Conservation (phyloP, 53 echinoderm and acorn worm species). For the Hippasteria phrygiana region DNA sequence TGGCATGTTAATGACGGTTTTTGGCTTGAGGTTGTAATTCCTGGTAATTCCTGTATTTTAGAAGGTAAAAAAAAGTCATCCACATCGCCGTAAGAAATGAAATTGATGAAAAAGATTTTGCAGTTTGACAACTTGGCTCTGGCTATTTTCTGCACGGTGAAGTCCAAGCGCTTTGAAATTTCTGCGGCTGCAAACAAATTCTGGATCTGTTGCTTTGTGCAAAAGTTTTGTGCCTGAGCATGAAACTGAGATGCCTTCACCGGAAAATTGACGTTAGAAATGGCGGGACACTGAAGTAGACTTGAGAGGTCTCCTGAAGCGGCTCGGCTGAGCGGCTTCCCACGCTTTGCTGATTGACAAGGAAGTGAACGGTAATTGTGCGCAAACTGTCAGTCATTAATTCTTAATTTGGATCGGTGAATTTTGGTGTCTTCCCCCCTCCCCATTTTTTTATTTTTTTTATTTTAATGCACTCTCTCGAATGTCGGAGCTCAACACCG, state of each 20-base stretch:
- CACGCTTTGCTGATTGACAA: conserved; percentile 27
- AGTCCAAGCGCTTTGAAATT: too few relatives aligned
- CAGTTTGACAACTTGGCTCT: too few relatives aligned
- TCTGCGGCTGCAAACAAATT: too few relatives aligned
- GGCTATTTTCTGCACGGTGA: too few relatives aligned
- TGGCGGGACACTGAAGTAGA: background rate
- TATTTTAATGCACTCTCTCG: conserved; percentile 1
- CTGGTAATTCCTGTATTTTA: too few relatives aligned
- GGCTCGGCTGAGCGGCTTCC: background rate
- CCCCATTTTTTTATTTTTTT: background rate
- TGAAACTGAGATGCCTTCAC: too few relatives aligned
- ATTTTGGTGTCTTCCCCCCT: background rate
- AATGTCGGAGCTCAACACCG: conserved; percentile 13
- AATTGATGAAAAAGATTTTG: too few relatives aligned
- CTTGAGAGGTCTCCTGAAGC: background rate
- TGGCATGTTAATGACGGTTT: too few relatives aligned
- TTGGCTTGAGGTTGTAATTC: too few relatives aligned
- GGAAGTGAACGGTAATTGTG: conserved; percentile 45
- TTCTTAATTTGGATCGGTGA: conserved; percentile 36
- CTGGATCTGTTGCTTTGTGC: background rate
- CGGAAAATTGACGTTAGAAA: background rate
- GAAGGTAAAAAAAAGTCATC: too few relatives aligned
- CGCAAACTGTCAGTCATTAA: conserved; percentile 47
- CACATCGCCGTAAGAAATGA: too few relatives aligned
- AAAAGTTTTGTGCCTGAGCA: background rate